Evolutionary conservation across 1,140 invertebrate genomes (phyloP).

Genomic region (Colletes gigas): DNA sequence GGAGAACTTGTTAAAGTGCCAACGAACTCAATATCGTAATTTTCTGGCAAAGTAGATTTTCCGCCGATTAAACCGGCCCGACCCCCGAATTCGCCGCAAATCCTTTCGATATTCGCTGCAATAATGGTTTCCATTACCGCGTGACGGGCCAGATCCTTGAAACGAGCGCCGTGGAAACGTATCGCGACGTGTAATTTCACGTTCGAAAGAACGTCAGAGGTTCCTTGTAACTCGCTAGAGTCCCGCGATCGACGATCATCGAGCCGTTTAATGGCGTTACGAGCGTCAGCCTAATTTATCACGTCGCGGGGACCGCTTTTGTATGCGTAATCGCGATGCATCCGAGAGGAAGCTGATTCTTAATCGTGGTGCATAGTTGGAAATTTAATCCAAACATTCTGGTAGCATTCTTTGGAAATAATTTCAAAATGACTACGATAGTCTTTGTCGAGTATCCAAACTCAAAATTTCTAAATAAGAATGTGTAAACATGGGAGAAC

Average conservation of each 20-base stretch:
- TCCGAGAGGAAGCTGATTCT: too few relatives aligned
- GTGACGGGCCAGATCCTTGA: neutral
- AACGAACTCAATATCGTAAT: slow-evolving; percentile 55
- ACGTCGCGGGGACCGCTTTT: too few relatives aligned
- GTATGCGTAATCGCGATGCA: too few relatives aligned
- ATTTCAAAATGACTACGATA: too few relatives aligned
- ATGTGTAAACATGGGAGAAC: too few relatives aligned
- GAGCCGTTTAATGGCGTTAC: neutral
- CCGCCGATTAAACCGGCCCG: slow-evolving; percentile 30
- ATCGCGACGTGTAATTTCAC: slow-evolving; percentile 14
- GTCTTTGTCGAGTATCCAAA: too few relatives aligned
- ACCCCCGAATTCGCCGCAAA: neutral
- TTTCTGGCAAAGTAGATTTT: slow-evolving; percentile 52
- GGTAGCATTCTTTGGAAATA: too few relatives aligned
- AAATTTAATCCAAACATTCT: too few relatives aligned
- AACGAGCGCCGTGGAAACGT: neutral
- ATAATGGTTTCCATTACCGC: slow-evolving; percentile 27
- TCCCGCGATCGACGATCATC: neutral
- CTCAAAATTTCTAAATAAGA: too few relatives aligned
- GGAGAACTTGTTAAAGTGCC: slow-evolving; percentile 50
- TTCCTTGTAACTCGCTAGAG: neutral
- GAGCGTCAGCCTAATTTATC: neutral
- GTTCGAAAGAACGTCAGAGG: neutral
- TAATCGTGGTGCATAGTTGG: too few relatives aligned
- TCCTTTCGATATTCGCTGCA: slow-evolving; percentile 40